Conservation (phyloP, 2,888 invertebrate species). For the Platerodrilus igneus region DNA sequence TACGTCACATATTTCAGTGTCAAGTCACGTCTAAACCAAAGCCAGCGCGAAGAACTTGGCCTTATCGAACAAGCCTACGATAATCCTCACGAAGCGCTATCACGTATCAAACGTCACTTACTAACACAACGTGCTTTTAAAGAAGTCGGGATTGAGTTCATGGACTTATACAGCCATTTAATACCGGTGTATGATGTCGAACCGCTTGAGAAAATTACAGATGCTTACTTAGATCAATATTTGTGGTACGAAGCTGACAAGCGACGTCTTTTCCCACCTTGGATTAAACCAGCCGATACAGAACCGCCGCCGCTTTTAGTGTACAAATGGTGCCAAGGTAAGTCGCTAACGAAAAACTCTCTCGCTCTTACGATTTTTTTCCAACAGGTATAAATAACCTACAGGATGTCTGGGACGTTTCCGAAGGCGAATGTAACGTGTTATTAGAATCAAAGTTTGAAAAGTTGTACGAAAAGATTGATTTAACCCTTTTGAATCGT, state of each 20-base stretch:
- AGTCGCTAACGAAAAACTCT: conserved; percentile 13
- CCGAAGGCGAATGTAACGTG: conserved; percentile 98
- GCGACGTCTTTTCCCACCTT: conserved; percentile 90
- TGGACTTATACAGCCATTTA: conserved; percentile 98
- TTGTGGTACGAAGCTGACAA: conserved; percentile 99
- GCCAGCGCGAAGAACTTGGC: conserved; percentile 96
- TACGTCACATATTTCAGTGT: conserved; percentile 64
- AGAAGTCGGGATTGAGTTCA: conserved; percentile 99
- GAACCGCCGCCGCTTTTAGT: conserved; percentile 90
- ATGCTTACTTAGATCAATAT: conserved; percentile 99
- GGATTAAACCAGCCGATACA: conserved; percentile 99
- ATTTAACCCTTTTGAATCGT: conserved; percentile 94
- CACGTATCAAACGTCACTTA: conserved; percentile 97
- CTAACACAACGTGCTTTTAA: conserved; percentile 97
- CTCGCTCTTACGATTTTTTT: neutral
- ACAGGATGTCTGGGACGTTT: conserved; percentile 98
- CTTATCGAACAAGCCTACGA: conserved; percentile 99
- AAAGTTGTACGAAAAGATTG: conserved; percentile 99
- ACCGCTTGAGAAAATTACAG: conserved; percentile 98
- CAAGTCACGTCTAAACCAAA: conserved; percentile 95
- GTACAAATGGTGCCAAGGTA: conserved; percentile 99
- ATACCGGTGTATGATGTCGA: conserved; percentile 99
- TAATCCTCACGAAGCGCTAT: conserved; percentile 98
- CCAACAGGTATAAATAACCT: conserved; percentile 87
- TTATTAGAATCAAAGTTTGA: conserved; percentile 95